phyloP scores from a whole-genome alignment of 2,113 vertebrate species.

The Oreotrochilus melanogaster region DNA sequence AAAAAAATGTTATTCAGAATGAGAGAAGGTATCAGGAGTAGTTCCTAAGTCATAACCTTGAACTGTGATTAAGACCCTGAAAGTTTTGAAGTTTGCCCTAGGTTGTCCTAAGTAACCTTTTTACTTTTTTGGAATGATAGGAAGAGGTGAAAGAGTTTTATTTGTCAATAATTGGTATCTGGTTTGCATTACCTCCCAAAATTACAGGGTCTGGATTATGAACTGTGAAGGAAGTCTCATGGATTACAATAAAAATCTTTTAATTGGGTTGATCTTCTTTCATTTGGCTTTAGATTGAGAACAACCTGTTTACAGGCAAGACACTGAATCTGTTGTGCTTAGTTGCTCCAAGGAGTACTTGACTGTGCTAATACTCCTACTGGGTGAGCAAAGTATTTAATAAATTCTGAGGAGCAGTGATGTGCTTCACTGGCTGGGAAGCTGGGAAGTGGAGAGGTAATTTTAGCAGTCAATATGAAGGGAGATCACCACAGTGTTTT shows the following conservation, averaged over 20 bases:
- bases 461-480: not conserved
- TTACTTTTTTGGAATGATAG: not conserved
- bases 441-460: not conserved
- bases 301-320: not conserved
- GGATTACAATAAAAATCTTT: not conserved
- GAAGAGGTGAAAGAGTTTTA: not conserved
- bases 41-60: not conserved
- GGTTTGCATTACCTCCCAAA: not conserved
- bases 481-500: not conserved
- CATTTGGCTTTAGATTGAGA: not conserved
- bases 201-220: not conserved
- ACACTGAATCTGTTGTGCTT: not conserved
- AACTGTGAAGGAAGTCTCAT: not conserved
- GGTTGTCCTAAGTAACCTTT: not conserved
- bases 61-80: not conserved
- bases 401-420: not conserved
- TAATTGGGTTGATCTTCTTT: not conserved
- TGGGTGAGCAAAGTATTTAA: not conserved
- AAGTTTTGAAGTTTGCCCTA: not conserved
- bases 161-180: not conserved
- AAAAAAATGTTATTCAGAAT: not conserved
- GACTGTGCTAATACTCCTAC: not conserved
- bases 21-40: not conserved
- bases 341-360: not conserved
- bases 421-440: constrained; percentile 11